Percentiles rank a stretch among this genome's conserved stretches.
phyloP scores from a whole-genome alignment of 1,140 invertebrate species.

The Pseudobourletiella spinata region DNA sequence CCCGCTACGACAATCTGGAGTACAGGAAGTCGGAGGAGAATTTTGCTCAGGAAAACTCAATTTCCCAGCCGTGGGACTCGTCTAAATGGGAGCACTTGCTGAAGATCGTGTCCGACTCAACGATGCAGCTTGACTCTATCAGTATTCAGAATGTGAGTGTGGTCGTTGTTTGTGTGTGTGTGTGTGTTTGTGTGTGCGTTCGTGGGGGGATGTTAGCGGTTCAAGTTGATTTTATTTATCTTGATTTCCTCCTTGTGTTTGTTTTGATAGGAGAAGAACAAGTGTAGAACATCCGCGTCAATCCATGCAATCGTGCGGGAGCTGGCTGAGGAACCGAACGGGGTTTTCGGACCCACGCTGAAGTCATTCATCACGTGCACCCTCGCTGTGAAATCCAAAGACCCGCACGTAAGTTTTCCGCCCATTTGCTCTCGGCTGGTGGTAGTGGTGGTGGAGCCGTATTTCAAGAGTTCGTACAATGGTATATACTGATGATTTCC shows the following conservation, averaged over 20 bases:
- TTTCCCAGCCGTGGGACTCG: conserved; percentile 33
- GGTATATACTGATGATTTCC: neutral
- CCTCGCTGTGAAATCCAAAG: conserved; percentile 31
- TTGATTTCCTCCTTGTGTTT: too few species aligned
- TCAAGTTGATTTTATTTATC: too few species aligned
- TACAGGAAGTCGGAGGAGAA: conserved; percentile 12
- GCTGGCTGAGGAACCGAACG: conserved; percentile 27
- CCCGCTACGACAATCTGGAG: conserved; percentile 35
- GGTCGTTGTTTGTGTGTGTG: neutral
- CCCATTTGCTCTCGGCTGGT: too few species aligned
- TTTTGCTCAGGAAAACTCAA: conserved; percentile 18
- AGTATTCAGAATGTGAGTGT: conserved; percentile 1
- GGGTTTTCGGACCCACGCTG: conserved; percentile 34
- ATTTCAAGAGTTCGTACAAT: neutral
- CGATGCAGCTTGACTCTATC: conserved; percentile 31
- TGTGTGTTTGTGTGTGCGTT: too few species aligned
- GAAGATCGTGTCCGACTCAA: conserved; percentile 31
- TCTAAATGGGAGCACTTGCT: conserved; percentile 30
- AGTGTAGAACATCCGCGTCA: conserved; percentile 20
- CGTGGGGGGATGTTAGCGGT: too few species aligned
- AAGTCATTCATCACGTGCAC: conserved; percentile 35
- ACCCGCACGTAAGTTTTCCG: conserved; percentile 32
- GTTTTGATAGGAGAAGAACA: conserved; percentile 14
- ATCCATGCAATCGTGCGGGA: conserved; percentile 27
- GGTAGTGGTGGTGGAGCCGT: too few species aligned